Conservation (phyloP, 2,888 invertebrate genomes). For the Xestia rhomboidea region DNA sequence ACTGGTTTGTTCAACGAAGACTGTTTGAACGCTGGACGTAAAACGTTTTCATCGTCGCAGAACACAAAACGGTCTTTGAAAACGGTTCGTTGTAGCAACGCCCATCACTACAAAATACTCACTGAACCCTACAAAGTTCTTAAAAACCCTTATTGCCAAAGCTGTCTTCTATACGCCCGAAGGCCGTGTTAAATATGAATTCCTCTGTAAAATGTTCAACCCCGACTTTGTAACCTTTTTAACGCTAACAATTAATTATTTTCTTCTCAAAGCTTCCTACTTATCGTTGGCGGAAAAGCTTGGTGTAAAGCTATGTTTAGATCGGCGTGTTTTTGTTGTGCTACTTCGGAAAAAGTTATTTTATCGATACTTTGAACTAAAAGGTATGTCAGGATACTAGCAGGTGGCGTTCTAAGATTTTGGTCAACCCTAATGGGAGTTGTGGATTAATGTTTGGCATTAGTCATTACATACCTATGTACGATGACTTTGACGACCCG, state of each 20-base stretch:
- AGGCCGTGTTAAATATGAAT: constrained; percentile 45
- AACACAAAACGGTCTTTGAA: too few species aligned
- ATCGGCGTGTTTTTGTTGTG: background rate
- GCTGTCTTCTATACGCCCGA: constrained; percentile 3
- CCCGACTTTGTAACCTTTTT: constrained; percentile 51
- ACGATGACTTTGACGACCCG: too few species aligned
- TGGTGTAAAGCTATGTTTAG: background rate
- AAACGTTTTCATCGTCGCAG: too few species aligned
- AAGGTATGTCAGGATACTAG: background rate
- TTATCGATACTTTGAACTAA: background rate
- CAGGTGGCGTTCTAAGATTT: background rate
- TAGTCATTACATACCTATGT: too few species aligned
- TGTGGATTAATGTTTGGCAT: too few species aligned
- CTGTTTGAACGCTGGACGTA: too few species aligned
- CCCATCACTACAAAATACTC: too few species aligned
- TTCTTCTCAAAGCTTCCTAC: constrained; percentile 46
- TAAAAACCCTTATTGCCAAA: constrained; percentile 17
- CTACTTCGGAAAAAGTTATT: background rate
- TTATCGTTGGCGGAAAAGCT: constrained; percentile 44
- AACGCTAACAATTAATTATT: constrained; percentile 57
- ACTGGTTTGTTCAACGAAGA: too few species aligned
- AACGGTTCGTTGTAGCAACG: too few species aligned
- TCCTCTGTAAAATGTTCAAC: constrained; percentile 49
- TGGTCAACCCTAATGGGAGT: background rate
- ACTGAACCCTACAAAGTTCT: background rate